These are phyloP conservation scores for Eumeta japonica DNA, from an alignment of 1,140 invertebrate species.

Conservation along the genomic window DNA sequence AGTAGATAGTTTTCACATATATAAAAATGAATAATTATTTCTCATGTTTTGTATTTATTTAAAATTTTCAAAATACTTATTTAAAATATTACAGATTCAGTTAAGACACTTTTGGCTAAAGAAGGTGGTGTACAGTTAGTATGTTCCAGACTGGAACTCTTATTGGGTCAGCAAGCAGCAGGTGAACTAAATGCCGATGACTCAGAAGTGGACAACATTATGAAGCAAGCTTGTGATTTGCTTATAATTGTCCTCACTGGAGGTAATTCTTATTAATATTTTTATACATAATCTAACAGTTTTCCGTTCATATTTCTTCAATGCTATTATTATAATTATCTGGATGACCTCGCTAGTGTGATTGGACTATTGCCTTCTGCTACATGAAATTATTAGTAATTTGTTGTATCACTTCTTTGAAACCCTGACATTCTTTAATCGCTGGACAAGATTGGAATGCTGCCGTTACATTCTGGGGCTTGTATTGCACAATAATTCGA, in stretches of 20 bases:
- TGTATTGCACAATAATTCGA: no score
- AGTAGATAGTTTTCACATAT: no score
- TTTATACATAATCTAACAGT: slow-evolving; percentile 1
- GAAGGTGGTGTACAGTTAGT: slow-evolving; percentile 74
- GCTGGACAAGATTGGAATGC: no score
- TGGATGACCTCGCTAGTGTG: no score
- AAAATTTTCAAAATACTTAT: no score
- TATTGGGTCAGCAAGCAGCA: slow-evolving; percentile 67
- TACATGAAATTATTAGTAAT: no score
- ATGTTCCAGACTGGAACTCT: slow-evolving; percentile 71
- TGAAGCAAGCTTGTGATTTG: slow-evolving; percentile 83
- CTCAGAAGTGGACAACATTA: slow-evolving; percentile 69
- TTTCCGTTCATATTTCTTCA: slow-evolving; percentile 10
- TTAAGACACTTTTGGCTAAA: slow-evolving; percentile 73
- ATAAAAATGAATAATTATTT: neutral
- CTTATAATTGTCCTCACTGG: slow-evolving; percentile 81
- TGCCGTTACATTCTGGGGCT: no score
- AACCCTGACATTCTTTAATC: no score
- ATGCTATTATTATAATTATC: no score
- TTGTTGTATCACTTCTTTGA: no score
- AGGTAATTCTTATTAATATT: slow-evolving; percentile 58
- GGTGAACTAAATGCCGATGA: slow-evolving; percentile 63
- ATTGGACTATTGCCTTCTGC: slow-evolving; percentile 7
- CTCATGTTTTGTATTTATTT: slow-evolving; percentile 3
- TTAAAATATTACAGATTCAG: slow-evolving; percentile 65